phyloP scores from a whole-genome alignment of 1,140 invertebrate species.

The Ganaspis sp. region DNA sequence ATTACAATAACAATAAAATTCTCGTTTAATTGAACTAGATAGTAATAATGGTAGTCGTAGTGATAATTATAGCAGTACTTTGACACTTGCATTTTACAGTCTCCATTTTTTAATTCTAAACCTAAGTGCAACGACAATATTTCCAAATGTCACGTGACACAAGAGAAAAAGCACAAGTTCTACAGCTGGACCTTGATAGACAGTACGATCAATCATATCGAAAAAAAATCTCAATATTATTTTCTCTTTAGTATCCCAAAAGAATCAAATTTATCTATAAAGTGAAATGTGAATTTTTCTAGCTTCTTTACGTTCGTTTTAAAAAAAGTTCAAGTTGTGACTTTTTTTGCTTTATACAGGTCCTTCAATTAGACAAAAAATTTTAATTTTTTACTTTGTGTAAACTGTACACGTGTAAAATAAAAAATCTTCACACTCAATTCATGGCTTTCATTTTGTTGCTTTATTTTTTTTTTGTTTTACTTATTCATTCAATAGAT shows the following conservation, averaged over 20 bases:
- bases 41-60: constrained; percentile 59
- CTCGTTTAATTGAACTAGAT: constrained; percentile 60
- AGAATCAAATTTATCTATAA: neutral
- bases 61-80: constrained; percentile 69
- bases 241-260: constrained; percentile 23
- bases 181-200: constrained; percentile 49
- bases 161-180: constrained; percentile 51
- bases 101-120: constrained; percentile 53
- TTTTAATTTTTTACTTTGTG: too few species aligned
- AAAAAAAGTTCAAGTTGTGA: neutral
- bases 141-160: constrained; percentile 60
- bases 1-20: constrained; percentile 46
- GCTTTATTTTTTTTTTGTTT: too few species aligned
- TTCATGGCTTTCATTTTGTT: too few species aligned
- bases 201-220: constrained; percentile 43
- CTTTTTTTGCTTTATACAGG: neutral
- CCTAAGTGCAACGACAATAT: constrained; percentile 62
- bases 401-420: too few species aligned
- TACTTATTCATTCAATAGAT: too few species aligned
- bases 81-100: constrained; percentile 63
- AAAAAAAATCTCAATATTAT: neutral
- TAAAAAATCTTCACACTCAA: too few species aligned
- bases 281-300: neutral
- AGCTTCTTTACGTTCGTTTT: neutral
- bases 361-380: neutral